A percentile compares a stretch with the other conserved stretches of the same genome.
phyloP scores from a whole-genome alignment of 1,140 invertebrate species.

The Dendrolimus punctatus region DNA sequence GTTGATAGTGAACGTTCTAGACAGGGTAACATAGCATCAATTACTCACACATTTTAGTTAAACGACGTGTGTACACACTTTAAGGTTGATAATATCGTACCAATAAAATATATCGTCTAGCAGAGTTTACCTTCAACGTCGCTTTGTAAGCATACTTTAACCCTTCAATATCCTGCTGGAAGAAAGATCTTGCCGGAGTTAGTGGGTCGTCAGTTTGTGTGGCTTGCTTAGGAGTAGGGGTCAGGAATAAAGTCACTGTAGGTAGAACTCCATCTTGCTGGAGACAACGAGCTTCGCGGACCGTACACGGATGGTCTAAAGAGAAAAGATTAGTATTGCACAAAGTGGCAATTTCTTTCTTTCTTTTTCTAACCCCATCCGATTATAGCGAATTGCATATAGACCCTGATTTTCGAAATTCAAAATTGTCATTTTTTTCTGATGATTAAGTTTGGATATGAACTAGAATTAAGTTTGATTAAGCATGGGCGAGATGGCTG shows the following conservation, averaged over 20 bases:
- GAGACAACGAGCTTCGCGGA: constrained; percentile 50
- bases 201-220: constrained; percentile 19
- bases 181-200: constrained; percentile 36
- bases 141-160: constrained; percentile 50
- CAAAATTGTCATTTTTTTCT: too few species aligned
- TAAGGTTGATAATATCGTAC: too few species aligned
- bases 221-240: constrained; percentile 27
- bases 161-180: constrained; percentile 54
- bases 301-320: constrained; percentile 54
- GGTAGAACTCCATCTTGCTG: constrained; percentile 55
- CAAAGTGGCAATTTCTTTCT: not conserved
- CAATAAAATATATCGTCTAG: not conserved
- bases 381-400: too few species aligned
- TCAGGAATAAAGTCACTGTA: constrained; percentile 43
- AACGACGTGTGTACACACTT: too few species aligned
- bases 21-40: too few species aligned
- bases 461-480: too few species aligned
- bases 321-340: not conserved
- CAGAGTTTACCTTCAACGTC: constrained; percentile 37
- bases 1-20: too few species aligned
- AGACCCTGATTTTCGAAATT: too few species aligned
- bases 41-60: too few species aligned
- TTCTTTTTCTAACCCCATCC: not conserved
- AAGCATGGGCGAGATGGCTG: too few species aligned
- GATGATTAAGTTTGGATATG: too few species aligned